Evolutionary conservation across 1,140 invertebrate species (phyloP).

Genomic region (Papilio helenus): DNA sequence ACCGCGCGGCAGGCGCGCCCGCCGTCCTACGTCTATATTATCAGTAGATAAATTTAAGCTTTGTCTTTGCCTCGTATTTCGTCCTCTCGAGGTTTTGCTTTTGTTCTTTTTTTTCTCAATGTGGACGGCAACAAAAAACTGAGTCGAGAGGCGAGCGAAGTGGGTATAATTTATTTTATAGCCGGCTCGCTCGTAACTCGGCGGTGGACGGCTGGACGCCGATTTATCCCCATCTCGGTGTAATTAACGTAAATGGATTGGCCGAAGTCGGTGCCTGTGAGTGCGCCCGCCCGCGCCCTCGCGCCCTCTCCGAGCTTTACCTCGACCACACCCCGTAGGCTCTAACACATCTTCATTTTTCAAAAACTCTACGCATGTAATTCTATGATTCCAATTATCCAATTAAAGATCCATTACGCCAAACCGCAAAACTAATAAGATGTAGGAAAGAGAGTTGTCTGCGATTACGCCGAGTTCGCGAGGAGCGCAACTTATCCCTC

Average conservation of each 20-base stretch:
- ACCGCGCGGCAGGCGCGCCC: constrained; percentile 71
- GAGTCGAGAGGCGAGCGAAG: constrained; percentile 80
- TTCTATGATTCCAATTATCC: constrained; percentile 38
- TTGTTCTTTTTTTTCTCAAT: constrained; percentile 72
- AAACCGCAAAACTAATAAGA: constrained; percentile 72
- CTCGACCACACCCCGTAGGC: constrained; percentile 55
- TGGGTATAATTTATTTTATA: constrained; percentile 83
- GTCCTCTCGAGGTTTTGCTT: constrained; percentile 79
- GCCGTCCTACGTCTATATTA: constrained; percentile 81
- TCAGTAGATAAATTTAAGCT: constrained; percentile 83
- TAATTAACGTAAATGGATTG: constrained; percentile 83
- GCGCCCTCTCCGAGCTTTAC: constrained; percentile 15
- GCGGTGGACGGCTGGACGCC: constrained; percentile 80
- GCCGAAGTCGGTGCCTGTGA: constrained; percentile 70
- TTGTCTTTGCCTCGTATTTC: constrained; percentile 83
- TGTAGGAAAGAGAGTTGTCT: constrained; percentile 64
- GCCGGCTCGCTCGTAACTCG: constrained; percentile 81
- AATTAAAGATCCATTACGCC: constrained; percentile 68
- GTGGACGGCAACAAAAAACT: constrained; percentile 79
- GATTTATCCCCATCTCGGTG: constrained; percentile 81
- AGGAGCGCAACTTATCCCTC: constrained; percentile 73
- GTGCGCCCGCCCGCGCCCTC: constrained; percentile 43
- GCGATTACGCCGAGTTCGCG: constrained; percentile 71
- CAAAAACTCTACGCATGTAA: neutral
- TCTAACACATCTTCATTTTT: constrained; percentile 53